Evolutionary conservation across 2,113 vertebrate genomes (phyloP), one percentile per base, ranked within the genome.

Genomic region (Grammatotria lemairii): DNA sequence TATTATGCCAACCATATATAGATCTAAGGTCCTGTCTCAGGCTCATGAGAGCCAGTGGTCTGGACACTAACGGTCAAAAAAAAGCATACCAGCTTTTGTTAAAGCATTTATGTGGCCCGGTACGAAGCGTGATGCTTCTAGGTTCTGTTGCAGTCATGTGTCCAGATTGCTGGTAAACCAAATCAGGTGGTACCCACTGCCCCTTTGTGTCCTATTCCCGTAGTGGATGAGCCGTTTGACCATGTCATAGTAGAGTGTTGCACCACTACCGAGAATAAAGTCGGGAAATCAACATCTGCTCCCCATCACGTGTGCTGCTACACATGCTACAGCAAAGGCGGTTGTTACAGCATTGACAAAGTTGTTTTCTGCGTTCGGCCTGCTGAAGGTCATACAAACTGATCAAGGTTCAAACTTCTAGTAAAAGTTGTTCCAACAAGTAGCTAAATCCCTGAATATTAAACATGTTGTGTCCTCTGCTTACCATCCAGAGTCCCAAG

Each of bases 61-160:
- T 54, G 51, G 51, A 54, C 9, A 21, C 51, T 6, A 6, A 0
- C 0, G 2, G 51, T 11, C 49, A 6, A 11, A 21, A 21, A 53
- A 54, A 21, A 54, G 9, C 51, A 11, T 54, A 54, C 51, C 9
- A 21, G n/a, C 51, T 54, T 54, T 54, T 53, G 5, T 54, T 54
- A 54, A 54, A 54, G 51, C 51, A 54, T 54, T 54, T 54, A 54
- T 2, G 51, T 21, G 3, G 0, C 5, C 51, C 9, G 2, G n/a
- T 51, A 5, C 19, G 49, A 51, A 51, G 49, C 3, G 4, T 4
- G 51, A 53, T 4, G 3, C 21, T 54, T 54, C 51, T 6, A 54
- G n/a, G 51, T 54, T 21, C 9, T 2, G 9, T 21, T 11, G 51
- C 51, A 53, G 51, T 54, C 51, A 54, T 54, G 51, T 54, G 19